Percentiles rank a stretch among this genome's conserved stretches.
Evolutionary conservation across 2,797 vertebrate species (phyloP).

Genomic region (Hybognathus amarus): DNA sequence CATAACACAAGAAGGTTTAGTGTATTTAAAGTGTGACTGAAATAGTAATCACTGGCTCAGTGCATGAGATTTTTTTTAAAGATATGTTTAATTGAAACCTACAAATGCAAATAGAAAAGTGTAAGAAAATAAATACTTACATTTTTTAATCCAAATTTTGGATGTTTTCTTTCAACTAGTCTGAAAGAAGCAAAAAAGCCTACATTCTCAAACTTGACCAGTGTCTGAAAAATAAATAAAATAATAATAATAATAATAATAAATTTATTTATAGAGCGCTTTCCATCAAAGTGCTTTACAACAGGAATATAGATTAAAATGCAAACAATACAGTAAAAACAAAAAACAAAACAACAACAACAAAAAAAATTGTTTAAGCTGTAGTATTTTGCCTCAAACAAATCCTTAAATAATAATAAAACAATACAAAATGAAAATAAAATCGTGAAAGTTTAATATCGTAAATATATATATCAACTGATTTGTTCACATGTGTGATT

Average conservation of each 20-base stretch:
- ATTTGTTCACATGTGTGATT: constrained; percentile 16
- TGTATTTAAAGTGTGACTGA: background rate
- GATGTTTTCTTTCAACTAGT: too few species aligned
- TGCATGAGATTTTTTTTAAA: too few species aligned
- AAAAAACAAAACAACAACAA: too few species aligned
- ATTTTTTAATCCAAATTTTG: too few species aligned
- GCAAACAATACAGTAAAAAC: too few species aligned
- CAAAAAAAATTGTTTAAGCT: background rate
- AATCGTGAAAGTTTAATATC: background rate
- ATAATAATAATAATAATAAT: too few species aligned
- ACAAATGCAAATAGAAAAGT: background rate
- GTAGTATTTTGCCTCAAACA: background rate
- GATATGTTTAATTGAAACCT: background rate
- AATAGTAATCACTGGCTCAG: background rate
- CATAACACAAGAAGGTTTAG: background rate
- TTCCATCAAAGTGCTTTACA: too few species aligned
- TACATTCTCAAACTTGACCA: background rate
- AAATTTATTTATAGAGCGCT: too few species aligned
- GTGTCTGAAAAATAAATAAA: background rate
- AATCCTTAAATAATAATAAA: background rate
- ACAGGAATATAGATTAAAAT: too few species aligned
- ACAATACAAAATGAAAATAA: background rate
- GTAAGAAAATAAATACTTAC: background rate
- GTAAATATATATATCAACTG: background rate
- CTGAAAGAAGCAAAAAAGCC: background rate